phyloP scores from a whole-genome alignment of 2,888 invertebrate genomes.

The Parnassius orleans region DNA sequence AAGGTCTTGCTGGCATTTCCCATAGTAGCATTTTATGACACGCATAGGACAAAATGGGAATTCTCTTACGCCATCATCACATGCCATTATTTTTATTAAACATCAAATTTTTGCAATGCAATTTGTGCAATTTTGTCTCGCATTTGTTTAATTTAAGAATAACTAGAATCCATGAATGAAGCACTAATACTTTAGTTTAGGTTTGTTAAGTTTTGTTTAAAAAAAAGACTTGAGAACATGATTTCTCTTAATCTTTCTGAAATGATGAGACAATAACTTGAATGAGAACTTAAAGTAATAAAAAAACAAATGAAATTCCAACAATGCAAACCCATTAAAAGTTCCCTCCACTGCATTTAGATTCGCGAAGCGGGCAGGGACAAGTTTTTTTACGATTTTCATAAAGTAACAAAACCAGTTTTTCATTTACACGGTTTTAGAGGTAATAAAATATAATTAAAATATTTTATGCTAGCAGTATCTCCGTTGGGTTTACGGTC shows the following conservation, averaged over 20 bases:
- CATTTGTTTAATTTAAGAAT: too few relatives aligned
- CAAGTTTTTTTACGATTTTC: constrained; percentile 78
- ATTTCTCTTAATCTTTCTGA: constrained; percentile 1
- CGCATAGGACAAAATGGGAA: too few relatives aligned
- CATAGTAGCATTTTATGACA: too few relatives aligned
- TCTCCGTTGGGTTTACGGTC: constrained; percentile 66
- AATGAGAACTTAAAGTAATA: constrained; percentile 44
- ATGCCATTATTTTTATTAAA: too few relatives aligned
- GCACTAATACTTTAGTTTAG: too few relatives aligned
- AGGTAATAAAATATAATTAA: constrained; percentile 80
- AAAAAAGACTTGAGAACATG: too few relatives aligned
- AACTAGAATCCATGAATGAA: too few relatives aligned
- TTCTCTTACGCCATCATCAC: too few relatives aligned
- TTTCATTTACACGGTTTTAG: constrained; percentile 80
- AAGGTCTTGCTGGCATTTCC: too few relatives aligned
- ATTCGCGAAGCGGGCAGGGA: constrained; percentile 53
- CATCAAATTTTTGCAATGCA: too few relatives aligned
- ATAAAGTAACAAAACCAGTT: constrained; percentile 75
- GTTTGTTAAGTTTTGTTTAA: too few relatives aligned
- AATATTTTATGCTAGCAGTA: constrained; percentile 76
- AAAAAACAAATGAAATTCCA: constrained; percentile 60
- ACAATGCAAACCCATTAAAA: constrained; percentile 74
- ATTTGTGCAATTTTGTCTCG: too few relatives aligned
- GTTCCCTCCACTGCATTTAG: constrained; percentile 43
- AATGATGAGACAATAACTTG: constrained; percentile 37